Base-by-base conservation (phyloP, 1,140 invertebrate genomes). In the Pogonomyrmex barbatus region DNA sequence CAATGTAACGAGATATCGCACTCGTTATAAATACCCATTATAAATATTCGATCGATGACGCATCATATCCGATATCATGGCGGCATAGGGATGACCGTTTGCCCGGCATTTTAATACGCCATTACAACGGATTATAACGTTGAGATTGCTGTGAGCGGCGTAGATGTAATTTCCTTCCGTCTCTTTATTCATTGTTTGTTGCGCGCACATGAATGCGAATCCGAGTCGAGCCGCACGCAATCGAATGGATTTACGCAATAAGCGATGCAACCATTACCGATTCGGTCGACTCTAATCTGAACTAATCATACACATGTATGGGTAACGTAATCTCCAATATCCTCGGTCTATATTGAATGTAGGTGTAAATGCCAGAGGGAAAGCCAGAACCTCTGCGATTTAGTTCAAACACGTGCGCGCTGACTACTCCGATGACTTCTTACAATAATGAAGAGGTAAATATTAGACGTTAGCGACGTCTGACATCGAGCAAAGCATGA, bases 241-340 rank as follows among this genome's bases (percentile, higher is more conserved):
- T 30, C 17, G 76, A 60, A 71, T 71, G 45, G 30, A 71, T 58
- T 6, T 52, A 68, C 14, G 63, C 47, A 45, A 68, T 73, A 82
- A 52, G 54, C 33, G 67, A n/a, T 24, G 30, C 52, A 36, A 39
- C 67, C 47, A 82, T 73, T 73, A 58, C 79, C 42, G 67, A 82
- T 60, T 47, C 54, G 17, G 79, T 73, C 54, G 33, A 4, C 4
- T 60, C 79, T 83, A 83, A 75, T 83, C 79, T 75, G 68, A 73
- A 83, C 79, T 83, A 73, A 83, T 83, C 79, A 73, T 50, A 73
- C 68, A 83, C 79, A 50, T 42, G 54, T 75, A 60, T 45, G 68
- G 24, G 54, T 73, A 73, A 75, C 68, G 42, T 73, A 60, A 83
- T 83, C 68, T 83, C 70, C 79, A 60, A 83, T 83, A 83, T 60